Conservation (phyloP, 1,140 invertebrate genomes). For the Drosophila murphyi region DNA sequence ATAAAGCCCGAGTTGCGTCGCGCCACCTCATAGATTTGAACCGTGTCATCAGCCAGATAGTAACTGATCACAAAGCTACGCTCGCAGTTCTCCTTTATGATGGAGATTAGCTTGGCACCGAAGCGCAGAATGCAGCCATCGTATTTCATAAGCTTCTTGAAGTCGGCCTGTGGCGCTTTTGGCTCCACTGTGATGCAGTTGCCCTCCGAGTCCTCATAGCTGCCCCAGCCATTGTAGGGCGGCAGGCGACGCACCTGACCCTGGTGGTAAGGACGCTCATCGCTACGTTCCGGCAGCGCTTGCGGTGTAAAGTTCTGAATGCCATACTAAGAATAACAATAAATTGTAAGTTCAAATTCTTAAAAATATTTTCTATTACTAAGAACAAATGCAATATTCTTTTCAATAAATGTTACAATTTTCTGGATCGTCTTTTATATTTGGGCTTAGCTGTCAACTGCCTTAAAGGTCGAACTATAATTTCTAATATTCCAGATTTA, state of each 20-base stretch:
- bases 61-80: conserved; percentile 93
- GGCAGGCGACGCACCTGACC: conserved; percentile 86
- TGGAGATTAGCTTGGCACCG: conserved; percentile 89
- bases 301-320: conserved; percentile 87
- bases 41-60: conserved; percentile 92
- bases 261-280: conserved; percentile 63
- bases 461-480: no score
- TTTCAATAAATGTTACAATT: no score
- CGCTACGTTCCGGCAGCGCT: conserved; percentile 84
- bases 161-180: conserved; percentile 90
- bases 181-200: conserved; percentile 92
- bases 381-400: no score
- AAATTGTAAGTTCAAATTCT: not conserved
- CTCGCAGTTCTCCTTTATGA: conserved; percentile 88
- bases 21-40: conserved; percentile 91
- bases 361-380: no score
- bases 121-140: conserved; percentile 93
- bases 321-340: conserved; percentile 61
- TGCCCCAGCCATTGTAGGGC: conserved; percentile 95
- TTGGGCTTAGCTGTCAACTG: no score
- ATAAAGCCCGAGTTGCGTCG: conserved; percentile 90
- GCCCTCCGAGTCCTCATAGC: conserved; percentile 93
- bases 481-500: no score
- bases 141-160: conserved; percentile 92
- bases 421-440: no score